Evolutionary conservation across 2,888 invertebrate genomes (phyloP).

Genomic region (Patella depressa): DNA sequence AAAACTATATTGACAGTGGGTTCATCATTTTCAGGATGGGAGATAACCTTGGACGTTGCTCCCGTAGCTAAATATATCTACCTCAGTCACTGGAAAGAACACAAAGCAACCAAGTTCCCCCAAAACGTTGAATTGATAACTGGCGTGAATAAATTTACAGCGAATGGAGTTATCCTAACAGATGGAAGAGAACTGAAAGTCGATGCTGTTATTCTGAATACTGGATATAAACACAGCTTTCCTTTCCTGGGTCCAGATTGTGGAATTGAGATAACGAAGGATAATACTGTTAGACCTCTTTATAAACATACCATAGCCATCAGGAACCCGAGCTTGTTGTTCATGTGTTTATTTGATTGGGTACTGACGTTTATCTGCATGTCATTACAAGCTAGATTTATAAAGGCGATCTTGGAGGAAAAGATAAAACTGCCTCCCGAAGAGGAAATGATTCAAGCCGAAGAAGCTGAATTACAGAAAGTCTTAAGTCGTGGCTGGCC

Average conservation of each 20-base stretch:
- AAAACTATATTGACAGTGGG: conserved; percentile 84
- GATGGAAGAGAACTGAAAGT: conserved; percentile 77
- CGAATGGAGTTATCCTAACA: conserved; percentile 67
- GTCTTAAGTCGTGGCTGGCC: conserved; percentile 79
- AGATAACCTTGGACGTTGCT: conserved; percentile 80
- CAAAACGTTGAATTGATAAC: conserved; percentile 58
- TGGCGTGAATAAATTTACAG: conserved; percentile 50
- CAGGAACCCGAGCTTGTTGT: conserved; percentile 83
- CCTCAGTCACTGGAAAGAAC: no score
- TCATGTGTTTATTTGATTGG: conserved; percentile 77
- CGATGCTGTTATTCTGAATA: conserved; percentile 81
- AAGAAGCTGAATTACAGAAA: conserved; percentile 76
- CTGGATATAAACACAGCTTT: conserved; percentile 84
- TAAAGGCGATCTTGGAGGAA: conserved; percentile 76
- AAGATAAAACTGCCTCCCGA: conserved; percentile 77
- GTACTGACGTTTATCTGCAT: no score
- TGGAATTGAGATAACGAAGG: conserved; percentile 78
- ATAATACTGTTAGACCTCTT: conserved; percentile 86
- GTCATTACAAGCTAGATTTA: no score
- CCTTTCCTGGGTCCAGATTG: conserved; percentile 82
- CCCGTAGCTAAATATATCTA: conserved; percentile 66
- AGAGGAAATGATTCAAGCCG: conserved; percentile 80
- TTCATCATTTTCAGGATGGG: conserved; percentile 89
- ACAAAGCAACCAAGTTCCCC: conserved; percentile 41
- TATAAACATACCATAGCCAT: conserved; percentile 90